Percentiles rank a stretch among this genome's conserved stretches.
These are phyloP conservation scores for Choristoneura rosaceana DNA, from an alignment of 2,888 invertebrate genomes.

Conservation along the genomic window DNA sequence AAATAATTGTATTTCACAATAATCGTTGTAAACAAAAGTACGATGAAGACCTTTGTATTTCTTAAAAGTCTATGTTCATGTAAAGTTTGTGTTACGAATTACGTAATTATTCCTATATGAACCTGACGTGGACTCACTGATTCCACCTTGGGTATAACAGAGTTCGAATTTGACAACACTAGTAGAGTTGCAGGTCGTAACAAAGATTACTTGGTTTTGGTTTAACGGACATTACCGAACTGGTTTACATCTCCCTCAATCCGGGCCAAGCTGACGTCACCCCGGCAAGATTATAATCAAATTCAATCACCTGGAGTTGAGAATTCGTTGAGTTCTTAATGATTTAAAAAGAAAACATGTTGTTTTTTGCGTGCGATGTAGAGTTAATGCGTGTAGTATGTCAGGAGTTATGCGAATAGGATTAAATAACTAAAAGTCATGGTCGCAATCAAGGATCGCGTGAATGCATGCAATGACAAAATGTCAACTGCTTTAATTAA, in stretches of 20 bases:
- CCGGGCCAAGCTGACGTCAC: slow-evolving; percentile 30
- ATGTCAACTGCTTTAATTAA: slow-evolving; percentile 38
- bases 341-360: neutral
- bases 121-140: too few species aligned
- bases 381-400: slow-evolving; percentile 18
- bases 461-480: slow-evolving; percentile 32
- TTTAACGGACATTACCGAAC: slow-evolving; percentile 36
- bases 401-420: slow-evolving; percentile 18
- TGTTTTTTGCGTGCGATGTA: neutral
- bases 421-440: slow-evolving; percentile 37
- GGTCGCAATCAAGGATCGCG: slow-evolving; percentile 28
- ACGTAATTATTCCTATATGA: too few species aligned
- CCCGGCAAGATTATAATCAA: slow-evolving; percentile 16
- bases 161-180: neutral
- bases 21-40: neutral
- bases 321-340: neutral
- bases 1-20: too few species aligned
- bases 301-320: slow-evolving; percentile 15
- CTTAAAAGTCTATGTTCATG: too few species aligned
- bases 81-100: too few species aligned
- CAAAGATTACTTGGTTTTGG: slow-evolving; percentile 27
- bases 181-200: slow-evolving; percentile 9
- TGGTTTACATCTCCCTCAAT: slow-evolving; percentile 29
- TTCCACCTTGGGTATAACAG: neutral
- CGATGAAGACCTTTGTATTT: too few species aligned